Base-by-base conservation (phyloP, 2,113 vertebrate genomes). In the Aramus guarauna region DNA sequence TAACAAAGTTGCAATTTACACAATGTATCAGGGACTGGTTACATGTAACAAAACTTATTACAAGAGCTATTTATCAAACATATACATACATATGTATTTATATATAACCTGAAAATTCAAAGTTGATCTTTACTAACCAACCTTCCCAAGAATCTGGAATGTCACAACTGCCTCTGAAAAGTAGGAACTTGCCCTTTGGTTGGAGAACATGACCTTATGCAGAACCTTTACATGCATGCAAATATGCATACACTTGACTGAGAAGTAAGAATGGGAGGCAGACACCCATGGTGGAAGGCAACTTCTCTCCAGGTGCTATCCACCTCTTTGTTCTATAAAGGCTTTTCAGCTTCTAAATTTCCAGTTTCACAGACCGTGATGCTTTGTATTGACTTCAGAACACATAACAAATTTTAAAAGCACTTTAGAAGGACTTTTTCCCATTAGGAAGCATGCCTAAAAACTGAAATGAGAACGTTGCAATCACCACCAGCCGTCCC, bases 181-280 rank as follows among this genome's bases (percentile, higher is more conserved):
- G 53, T 0, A 69, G 11, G 22, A 24, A 11, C 20, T 41, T 4
- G 5, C 24, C 29, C n/a, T 79, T 83, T 60, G 39, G n/a, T 64
- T 30, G 26, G 9, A 26, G 23, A 81, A 41, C 9, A 4, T 2
- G n/a, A 24, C 1, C 2, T 15, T 6, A 24, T 6, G n/a, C 32
- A 73, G 59, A 63, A 43, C 71, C 15, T 63, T 68, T 13, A 22
- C 29, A 12, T 19, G 37, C 19, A 43, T 4, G 37, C 34, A 45
- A 47, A 58, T 16, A 26, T 0, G 0, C 21, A 9, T 14, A 24
- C 41, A 2, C 29, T 34, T 17, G 10, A 30, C 30, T 12, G 11
- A 59, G 43, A 45, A 30, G 8, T n/a, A 43, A 26, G 22, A n/a
- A 50, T 1, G 6, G n/a, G 27, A 67, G 13, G 66, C 26, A 56